Base-by-base conservation (phyloP, 2,797 vertebrate species). In the Bradypus variegatus region DNA sequence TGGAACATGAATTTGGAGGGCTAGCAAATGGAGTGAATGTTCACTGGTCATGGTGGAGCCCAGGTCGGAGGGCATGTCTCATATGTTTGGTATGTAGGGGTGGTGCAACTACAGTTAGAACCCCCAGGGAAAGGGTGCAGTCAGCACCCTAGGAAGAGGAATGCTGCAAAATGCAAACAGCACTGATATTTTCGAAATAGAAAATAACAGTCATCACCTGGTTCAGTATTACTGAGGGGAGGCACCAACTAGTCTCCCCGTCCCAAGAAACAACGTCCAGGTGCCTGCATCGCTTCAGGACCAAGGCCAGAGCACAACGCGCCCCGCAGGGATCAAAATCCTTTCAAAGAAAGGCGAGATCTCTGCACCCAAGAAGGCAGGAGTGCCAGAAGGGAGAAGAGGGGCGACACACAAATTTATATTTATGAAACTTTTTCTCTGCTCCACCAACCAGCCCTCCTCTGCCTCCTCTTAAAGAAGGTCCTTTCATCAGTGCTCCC, bases 271-370 rank as follows among this genome's bases (percentile, higher is more conserved):
- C 25, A 58, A 55, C 2, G 31, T 8, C 0, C 16, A 19, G 3
- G 19, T 45, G 25, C 2, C 0, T 11, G 13, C n/a, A 25, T n/a
- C 55, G 2, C 45, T 95, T 96, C 95, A 96, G 95, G 38, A 96
- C 95, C 95, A 95, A 93, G 96, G 94, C 95, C 95, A 96, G 96
- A 79, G 80, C 25, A 36, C 21, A 64, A 27, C 0, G 4, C 5
- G 0, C 11, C 8, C 3, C 2, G 6, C 91, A 0, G 6, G 0
- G 0, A 4, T 65, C 11, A 50, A 50, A 80, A 45, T 36, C 29
- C 48, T 89, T 69, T 33, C 77, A 16, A 55, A 67, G 86, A 82
- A 31, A 88, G 62, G 18, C 36, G n/a, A 31, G 10, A 38, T 80
- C n/a, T 89, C 73, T 69, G 76, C 29, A 10, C 45, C 15, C 72